A percentile compares a stretch with the other conserved stretches of the same genome.
Evolutionary conservation across 2,113 vertebrate species (phyloP).

Genomic region (Excalfactoria chinensis): DNA sequence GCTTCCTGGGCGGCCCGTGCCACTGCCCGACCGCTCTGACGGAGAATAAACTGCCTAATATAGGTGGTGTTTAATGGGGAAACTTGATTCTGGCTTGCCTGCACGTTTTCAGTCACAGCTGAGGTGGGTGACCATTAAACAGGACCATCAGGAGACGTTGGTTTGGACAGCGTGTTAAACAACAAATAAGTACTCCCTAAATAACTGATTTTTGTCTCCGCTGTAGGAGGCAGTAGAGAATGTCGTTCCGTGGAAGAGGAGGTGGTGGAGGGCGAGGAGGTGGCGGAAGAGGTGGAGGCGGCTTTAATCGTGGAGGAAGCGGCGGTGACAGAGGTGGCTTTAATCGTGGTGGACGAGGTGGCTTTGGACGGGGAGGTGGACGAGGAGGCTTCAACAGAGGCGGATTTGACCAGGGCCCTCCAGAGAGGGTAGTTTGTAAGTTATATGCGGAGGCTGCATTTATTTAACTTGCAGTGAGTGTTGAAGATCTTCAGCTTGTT

Average conservation of each 20-base stretch:
- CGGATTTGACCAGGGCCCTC: slow-evolving; percentile 93
- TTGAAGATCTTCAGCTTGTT: neutral
- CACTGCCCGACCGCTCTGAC: too few species aligned
- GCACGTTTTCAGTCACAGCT: neutral
- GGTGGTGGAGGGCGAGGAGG: slow-evolving; percentile 78
- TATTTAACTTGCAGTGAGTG: neutral
- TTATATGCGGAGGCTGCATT: neutral
- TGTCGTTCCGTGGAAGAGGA: slow-evolving; percentile 90
- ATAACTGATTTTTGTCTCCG: rapidly evolving
- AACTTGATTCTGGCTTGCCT: too few species aligned
- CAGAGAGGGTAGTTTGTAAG: slow-evolving; percentile 93
- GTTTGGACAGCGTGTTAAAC: neutral
- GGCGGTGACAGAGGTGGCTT: slow-evolving; percentile 74
- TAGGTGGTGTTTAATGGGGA: too few species aligned
- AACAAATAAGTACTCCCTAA: rapidly evolving
- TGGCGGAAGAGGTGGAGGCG: slow-evolving; percentile 80
- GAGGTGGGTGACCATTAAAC: rapidly evolving
- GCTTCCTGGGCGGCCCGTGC: too few species aligned
- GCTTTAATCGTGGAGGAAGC: slow-evolving; percentile 71
- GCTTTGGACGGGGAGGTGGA: slow-evolving; percentile 77
- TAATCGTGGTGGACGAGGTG: slow-evolving; percentile 66
- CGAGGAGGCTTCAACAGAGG: slow-evolving; percentile 88
- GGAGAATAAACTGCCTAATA: too few species aligned
- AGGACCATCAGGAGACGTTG: neutral
- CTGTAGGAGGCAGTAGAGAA: slow-evolving; percentile 38